Conservation (phyloP, 2,888 invertebrate species). For the Diplazon laetatorius region DNA sequence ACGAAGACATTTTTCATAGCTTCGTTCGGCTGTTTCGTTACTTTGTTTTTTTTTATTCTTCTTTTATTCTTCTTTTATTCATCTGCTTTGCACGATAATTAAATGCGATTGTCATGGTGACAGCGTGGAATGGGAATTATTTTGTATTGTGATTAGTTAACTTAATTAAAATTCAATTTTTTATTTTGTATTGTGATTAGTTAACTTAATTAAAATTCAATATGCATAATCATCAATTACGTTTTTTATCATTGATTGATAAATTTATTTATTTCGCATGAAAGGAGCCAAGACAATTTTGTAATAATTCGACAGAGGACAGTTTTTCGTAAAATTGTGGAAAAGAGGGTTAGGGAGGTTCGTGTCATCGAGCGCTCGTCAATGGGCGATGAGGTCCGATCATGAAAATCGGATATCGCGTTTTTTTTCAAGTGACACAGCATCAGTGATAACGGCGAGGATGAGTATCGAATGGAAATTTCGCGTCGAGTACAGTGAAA, state of each 20-base stretch:
- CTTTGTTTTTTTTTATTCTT: conserved; percentile 9
- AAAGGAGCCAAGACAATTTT: too few relatives aligned
- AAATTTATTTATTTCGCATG: too few relatives aligned
- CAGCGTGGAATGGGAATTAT: background rate
- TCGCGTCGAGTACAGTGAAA: background rate
- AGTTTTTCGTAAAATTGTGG: too few relatives aligned
- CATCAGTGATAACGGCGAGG: too few relatives aligned
- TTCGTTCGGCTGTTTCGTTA: conserved; percentile 22
- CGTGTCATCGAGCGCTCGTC: conserved; percentile 14
- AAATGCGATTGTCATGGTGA: conserved; percentile 2
- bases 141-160: background rate
- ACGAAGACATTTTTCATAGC: conserved; percentile 53
- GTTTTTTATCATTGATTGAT: too few relatives aligned
- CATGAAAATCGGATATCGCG: conserved; percentile 27
- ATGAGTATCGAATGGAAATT: conserved; percentile 7
- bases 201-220: too few relatives aligned
- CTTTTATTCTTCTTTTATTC: too few relatives aligned
- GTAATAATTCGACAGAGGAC: too few relatives aligned
- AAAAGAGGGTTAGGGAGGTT: too few relatives aligned
- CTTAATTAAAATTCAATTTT: background rate
- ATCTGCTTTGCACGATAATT: conserved; percentile 20
- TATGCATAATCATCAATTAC: too few relatives aligned
- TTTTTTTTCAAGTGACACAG: background rate
- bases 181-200: too few relatives aligned
- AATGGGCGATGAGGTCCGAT: conserved; percentile 18